Percentiles rank a stretch among this genome's conserved stretches.
Conservation (phyloP, 2,888 invertebrate genomes). For the Ferdinandea cuprea region DNA sequence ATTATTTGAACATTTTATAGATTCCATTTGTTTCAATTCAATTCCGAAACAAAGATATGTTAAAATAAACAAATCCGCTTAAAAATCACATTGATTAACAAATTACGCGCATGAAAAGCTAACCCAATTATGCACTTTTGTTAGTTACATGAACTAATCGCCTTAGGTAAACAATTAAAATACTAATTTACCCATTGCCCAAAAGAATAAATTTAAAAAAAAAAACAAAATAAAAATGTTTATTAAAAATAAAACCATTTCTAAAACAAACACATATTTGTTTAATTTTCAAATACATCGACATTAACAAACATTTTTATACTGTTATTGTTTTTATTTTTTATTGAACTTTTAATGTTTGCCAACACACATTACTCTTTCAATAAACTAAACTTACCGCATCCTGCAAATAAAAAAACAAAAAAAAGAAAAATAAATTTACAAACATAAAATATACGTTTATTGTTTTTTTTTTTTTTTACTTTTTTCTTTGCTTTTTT, state of each 20-base stretch:
- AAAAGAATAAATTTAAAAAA: no score
- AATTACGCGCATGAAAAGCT: constrained; percentile 40
- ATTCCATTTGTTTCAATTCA: constrained; percentile 32
- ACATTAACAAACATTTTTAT: constrained; percentile 52
- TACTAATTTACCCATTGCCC: constrained; percentile 36
- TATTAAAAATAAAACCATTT: background rate
- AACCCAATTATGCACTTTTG: constrained; percentile 28
- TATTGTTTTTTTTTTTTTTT: constrained; percentile 60
- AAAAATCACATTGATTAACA: background rate
- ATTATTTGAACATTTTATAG: no score
- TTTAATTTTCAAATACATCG: constrained; percentile 36
- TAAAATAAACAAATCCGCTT: constrained; percentile 7
- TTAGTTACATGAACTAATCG: constrained; percentile 55
- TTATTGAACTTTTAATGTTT: constrained; percentile 52
- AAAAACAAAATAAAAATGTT: constrained; percentile 6
- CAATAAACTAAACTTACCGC: constrained; percentile 81
- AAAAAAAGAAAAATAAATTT: constrained; percentile 76
- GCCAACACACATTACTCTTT: constrained; percentile 44
- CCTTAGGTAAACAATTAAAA: constrained; percentile 30
- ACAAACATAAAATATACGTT: constrained; percentile 73
- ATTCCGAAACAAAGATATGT: background rate
- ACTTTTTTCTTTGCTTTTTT: constrained; percentile 42
- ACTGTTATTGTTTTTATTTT: constrained; percentile 19
- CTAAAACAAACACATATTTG: constrained; percentile 50
- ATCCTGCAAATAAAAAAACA: constrained; percentile 83